Conservation (phyloP, 2,797 vertebrate species). For the Urocyon cinereoargenteus region DNA sequence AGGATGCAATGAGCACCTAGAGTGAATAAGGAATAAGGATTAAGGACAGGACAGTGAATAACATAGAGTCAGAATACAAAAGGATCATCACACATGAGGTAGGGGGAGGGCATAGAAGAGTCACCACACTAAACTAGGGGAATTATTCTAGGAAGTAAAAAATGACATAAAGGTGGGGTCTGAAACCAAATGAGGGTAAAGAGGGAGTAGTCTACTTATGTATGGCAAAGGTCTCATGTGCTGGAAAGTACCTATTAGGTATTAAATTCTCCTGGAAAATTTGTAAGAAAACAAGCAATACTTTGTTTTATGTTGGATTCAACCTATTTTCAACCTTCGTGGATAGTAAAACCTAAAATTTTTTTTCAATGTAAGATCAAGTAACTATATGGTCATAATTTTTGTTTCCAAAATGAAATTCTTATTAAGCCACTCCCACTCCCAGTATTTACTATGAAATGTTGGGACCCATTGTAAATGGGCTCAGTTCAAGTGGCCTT, state of each 20-base stretch:
- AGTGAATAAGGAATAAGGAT: neutral
- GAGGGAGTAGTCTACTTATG: neutral
- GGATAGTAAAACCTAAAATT: neutral
- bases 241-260: neutral
- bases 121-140: neutral
- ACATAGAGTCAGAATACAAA: neutral
- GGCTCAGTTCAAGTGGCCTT: neutral
- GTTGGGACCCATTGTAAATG: neutral
- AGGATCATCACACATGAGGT: neutral
- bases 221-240: neutral
- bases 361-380: neutral
- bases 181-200: no score
- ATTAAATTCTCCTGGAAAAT: neutral
- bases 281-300: neutral
- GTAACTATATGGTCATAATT: conserved; percentile 13
- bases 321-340: neutral
- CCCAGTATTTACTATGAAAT: neutral
- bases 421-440: neutral
- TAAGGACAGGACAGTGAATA: neutral
- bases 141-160: neutral
- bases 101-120: neutral
- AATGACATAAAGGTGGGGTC: neutral
- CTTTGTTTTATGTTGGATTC: neutral
- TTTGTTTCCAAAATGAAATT: conserved; percentile 49
- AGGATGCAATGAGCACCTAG: neutral